Base-by-base conservation (phyloP, 2,888 invertebrate species). In the Drosophila melanocephala region DNA sequence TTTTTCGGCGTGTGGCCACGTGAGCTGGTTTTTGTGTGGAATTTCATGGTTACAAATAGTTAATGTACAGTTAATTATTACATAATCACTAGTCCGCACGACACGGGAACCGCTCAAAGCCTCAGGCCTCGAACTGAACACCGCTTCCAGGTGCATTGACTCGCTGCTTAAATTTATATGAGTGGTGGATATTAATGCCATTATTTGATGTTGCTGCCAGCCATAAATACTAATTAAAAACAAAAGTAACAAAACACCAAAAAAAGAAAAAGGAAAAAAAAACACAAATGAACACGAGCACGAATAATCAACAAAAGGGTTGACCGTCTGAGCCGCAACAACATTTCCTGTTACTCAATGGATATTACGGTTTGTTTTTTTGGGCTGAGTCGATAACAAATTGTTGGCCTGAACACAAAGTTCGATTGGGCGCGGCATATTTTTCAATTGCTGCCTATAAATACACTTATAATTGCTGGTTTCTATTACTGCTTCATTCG, bases 21-120 rank as follows among this genome's bases (percentile, higher is more conserved):
- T 77, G n/a, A 66, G 57, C 39, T 50, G 39, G 35, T 52, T 7
- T 63, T 50, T 59, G 57, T 65, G 44, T 67, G 88, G 76, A 87
- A 87, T 87, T 87, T 91, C 90, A 91, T 91, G 87, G 91, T 78
- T 87, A 87, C 91, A 87, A 87, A 87, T 87, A 87, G 88, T 89
- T 87, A 91, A 91, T 87, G 87, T 91, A 77, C 75, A 91, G 90
- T 83, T 87, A 91, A 87, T 87, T 87, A 87, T 87, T 87, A 91
- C 90, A 87, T 90, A 87, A 91, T 87, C 83, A 91, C 90, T 74
- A 68, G 60, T 52, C 64, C 65, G 63, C 87, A 87, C 91, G 87
- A 72, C 37, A 80, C 33, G 56, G 59, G 19, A 50, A 79, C 51
- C 44, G 52, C 56, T 57, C 66, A 47, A 50, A 79, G 57, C 63